Conservation (phyloP, 2,113 vertebrate genomes). For the Xenopus borealis region DNA sequence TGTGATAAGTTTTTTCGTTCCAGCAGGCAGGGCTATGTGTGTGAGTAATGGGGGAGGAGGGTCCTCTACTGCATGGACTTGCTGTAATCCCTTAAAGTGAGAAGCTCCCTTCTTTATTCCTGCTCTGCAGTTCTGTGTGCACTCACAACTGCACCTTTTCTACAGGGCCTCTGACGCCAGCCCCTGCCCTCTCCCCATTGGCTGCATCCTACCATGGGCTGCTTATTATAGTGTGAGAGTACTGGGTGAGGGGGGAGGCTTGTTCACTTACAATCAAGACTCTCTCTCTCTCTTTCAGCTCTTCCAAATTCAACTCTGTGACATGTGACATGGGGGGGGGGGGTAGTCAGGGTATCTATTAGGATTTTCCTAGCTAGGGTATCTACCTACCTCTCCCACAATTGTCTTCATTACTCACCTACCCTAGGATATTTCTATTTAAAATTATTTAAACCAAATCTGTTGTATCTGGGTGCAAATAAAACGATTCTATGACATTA, state of each 20-base stretch:
- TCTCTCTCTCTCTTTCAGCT: conserved; percentile 45
- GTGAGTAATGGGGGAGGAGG: conserved; percentile 67
- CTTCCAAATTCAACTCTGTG: conserved; percentile 49
- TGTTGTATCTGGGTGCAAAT: too few relatives aligned
- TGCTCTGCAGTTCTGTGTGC: conserved; percentile 76
- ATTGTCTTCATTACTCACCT: conserved; percentile 7
- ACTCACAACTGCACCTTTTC: conserved; percentile 91
- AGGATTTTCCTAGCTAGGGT: background rate
- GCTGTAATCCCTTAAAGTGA: conserved; percentile 70
- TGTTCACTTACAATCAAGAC: conserved; percentile 51
- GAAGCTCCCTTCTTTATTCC: conserved; percentile 61
- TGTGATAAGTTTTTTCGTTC: conserved; percentile 51
- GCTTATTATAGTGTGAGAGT: conserved; percentile 57
- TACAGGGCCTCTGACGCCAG: conserved; percentile 87
- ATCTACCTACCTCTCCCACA: too few relatives aligned
- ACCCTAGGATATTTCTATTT: background rate
- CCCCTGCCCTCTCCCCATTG: conserved; percentile 80
- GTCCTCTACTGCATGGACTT: conserved; percentile 70
- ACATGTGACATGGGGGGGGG: background rate
- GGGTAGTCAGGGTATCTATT: conserved; percentile 1
- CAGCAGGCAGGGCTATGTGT: conserved; percentile 60
- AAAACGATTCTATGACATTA: too few relatives aligned
- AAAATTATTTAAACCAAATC: background rate
- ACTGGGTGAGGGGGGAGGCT: conserved; percentile 35
- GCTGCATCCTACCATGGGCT: conserved; percentile 67